Evolutionary conservation across 2,888 invertebrate genomes (phyloP), one percentile per base, ranked within the genome.

Genomic region (Smittia sp.): DNA sequence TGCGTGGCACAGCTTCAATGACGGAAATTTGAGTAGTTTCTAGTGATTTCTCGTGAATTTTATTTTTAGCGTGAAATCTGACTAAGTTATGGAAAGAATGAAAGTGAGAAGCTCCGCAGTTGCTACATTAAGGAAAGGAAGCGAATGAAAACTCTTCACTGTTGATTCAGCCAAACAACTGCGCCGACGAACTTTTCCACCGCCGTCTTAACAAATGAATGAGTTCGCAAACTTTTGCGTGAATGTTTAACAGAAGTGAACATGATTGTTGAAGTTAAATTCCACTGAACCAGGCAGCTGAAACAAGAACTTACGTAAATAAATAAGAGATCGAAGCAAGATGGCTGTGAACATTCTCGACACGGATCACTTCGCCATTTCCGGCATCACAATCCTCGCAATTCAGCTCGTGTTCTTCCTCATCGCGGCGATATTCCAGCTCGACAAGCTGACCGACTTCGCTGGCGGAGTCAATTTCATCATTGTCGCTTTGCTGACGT

Each of bases 381-480:
- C 93, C 82, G 93, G 92, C 27, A 92, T 93, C 82, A 92, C 93
- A 67, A 91, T 92, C 0, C 89, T 92, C 32, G 86, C 87, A 24
- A 89, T 94, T 90, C 96, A 96, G 83, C 85, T 95, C 73, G 85
- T 93, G 72, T 96, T 95, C 84, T 96, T 96, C 83, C 85, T 90
- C 46, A 88, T 96, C 77, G 94, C 94, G 54, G 91, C 93, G 3
- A 86, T 90, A 74, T 91, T 93, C 77, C 92, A 94, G 81, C 89
- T 92, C 84, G 95, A 96, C 81, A 94, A 95, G 84, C 85, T 96
- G 74, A 63, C 95, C 0, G 96, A 96, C 82, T 94, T 96, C 83
- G 95, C 95, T 75, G 94, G 96, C 7, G 96, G 96, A 74, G 91
- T 92, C 74, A 96, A 96, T 83, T 96, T 96, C 81, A 92, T 95